phyloP scores from a whole-genome alignment of 1,140 invertebrate species.

The Bursaphelenchus mucronatus region DNA sequence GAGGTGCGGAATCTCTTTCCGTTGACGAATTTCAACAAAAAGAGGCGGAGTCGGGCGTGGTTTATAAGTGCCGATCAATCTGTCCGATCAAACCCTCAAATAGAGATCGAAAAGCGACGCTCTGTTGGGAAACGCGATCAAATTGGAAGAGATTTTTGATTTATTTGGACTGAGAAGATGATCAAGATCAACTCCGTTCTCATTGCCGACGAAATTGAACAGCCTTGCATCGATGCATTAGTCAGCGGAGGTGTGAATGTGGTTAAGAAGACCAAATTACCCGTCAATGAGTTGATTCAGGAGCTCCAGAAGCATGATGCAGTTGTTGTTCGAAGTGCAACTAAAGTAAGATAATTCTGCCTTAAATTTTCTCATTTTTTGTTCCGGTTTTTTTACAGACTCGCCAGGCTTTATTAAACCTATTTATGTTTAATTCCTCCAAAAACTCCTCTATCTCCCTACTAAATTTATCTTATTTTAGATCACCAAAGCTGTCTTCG shows the following conservation, averaged over 20 bases:
- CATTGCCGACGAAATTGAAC: conserved; percentile 85
- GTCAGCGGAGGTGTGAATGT: conserved; percentile 74
- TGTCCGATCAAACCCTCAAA: too few species aligned
- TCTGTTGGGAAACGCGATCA: too few species aligned
- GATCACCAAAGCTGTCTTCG: conserved; percentile 80
- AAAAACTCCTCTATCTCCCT: neutral
- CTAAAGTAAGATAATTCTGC: conserved; percentile 69
- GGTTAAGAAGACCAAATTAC: conserved; percentile 75
- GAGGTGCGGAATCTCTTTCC: too few species aligned
- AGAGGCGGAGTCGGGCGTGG: too few species aligned
- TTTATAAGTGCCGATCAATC: too few species aligned
- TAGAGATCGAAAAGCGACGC: too few species aligned
- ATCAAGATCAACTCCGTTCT: conserved; percentile 69
- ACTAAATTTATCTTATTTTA: conserved; percentile 23
- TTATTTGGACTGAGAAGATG: conserved; percentile 29
- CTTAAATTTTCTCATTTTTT: neutral
- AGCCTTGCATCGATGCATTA: conserved; percentile 76
- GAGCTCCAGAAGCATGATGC: conserved; percentile 80
- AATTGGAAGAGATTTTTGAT: too few species aligned
- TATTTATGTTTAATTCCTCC: neutral
- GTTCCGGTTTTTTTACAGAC: neutral
- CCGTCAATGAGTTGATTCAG: conserved; percentile 75
- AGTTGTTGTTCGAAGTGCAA: conserved; percentile 87
- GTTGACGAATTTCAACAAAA: too few species aligned
- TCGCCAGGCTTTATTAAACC: neutral